Conservation (phyloP, 2,797 vertebrate species). For the Lophius americanus region DNA sequence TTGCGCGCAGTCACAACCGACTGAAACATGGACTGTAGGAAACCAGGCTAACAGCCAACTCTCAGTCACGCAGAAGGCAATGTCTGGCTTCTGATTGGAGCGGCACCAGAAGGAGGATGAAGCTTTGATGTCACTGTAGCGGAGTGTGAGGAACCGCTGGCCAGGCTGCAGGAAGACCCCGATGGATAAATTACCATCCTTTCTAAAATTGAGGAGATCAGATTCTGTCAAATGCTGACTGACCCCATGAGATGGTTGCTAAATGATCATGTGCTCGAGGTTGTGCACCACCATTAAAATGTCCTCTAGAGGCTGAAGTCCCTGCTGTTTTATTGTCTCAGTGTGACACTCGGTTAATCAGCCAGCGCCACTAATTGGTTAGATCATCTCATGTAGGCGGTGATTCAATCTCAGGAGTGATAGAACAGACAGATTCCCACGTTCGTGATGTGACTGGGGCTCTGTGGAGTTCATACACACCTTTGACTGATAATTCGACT, state of each 20-base stretch:
- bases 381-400: conserved; percentile 64
- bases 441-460: conserved; percentile 28
- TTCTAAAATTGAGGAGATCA: conserved; percentile 75
- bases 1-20: conserved; percentile 65
- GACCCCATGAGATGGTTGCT: conserved; percentile 55
- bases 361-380: conserved; percentile 66
- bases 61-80: conserved; percentile 63
- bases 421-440: conserved; percentile 27
- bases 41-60: conserved; percentile 69
- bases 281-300: conserved; percentile 63
- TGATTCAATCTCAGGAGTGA: conserved; percentile 59
- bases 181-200: conserved; percentile 61
- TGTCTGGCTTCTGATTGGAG: conserved; percentile 60
- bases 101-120: conserved; percentile 69
- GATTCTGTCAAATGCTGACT: conserved; percentile 44
- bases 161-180: conserved; percentile 51
- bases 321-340: conserved; percentile 64
- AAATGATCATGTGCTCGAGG: conserved; percentile 60
- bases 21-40: conserved; percentile 58
- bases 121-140: conserved; percentile 68
- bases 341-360: conserved; percentile 71
- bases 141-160: conserved; percentile 61
- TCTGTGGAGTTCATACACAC: conserved; percentile 35
- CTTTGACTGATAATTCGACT: conserved; percentile 37
- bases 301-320: conserved; percentile 42